phyloP scores from a whole-genome alignment of 2,797 vertebrate species.

The Danio tinwini region DNA sequence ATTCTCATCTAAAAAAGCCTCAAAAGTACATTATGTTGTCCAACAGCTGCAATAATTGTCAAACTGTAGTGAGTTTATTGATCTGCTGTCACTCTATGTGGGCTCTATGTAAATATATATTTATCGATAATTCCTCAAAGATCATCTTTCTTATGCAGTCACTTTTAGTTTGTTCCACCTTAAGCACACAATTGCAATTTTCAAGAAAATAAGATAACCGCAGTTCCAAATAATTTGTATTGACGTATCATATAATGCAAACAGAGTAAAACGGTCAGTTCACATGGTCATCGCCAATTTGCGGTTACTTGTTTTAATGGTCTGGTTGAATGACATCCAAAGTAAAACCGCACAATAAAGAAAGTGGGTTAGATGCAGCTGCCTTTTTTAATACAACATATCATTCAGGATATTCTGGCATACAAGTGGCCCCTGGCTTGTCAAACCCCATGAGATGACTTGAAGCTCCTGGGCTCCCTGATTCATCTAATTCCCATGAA shows the following conservation, averaged over 20 bases:
- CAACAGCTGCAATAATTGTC: too few species aligned
- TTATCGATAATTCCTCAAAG: background rate
- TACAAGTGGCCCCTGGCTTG: constrained; percentile 20
- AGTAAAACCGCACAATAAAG: background rate
- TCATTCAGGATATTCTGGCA: background rate
- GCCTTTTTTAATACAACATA: constrained; percentile 36
- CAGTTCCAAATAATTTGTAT: background rate
- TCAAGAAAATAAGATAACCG: background rate
- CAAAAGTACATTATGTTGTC: too few species aligned
- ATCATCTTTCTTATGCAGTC: background rate
- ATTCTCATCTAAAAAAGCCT: too few species aligned
- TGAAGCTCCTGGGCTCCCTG: constrained; percentile 28
- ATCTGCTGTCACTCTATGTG: too few species aligned
- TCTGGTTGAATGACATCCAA: background rate
- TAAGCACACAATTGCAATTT: background rate
- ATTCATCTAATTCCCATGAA: constrained; percentile 26
- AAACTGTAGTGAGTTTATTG: too few species aligned
- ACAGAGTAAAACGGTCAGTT: constrained; percentile 10
- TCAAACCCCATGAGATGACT: constrained; percentile 40
- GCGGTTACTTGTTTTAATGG: constrained; percentile 8
- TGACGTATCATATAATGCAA: background rate
- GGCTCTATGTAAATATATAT: too few species aligned
- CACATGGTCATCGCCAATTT: constrained; percentile 13
- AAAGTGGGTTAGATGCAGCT: constrained; percentile 32
- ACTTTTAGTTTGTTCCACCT: background rate